These are phyloP conservation scores for Periphyllus acericola DNA, from an alignment of 2,888 invertebrate species.

Conservation along the genomic window DNA sequence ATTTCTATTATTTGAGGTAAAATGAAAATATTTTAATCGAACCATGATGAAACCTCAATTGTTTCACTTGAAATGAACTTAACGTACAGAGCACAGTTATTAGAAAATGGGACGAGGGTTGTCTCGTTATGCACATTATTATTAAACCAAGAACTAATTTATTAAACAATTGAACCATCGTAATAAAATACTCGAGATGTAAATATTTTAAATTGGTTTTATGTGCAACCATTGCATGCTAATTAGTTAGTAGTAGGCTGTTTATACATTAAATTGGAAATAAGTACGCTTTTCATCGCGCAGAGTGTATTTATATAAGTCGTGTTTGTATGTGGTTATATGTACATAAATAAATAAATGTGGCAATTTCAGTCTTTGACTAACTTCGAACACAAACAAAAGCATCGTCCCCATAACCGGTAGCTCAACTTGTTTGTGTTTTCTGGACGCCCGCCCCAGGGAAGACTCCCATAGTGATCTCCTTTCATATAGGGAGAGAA, in stretches of 20 bases:
- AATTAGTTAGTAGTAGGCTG: too few species aligned
- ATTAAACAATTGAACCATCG: neutral
- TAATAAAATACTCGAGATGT: neutral
- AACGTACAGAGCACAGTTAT: too few species aligned
- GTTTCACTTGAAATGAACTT: too few species aligned
- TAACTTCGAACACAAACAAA: constrained; percentile 20
- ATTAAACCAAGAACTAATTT: too few species aligned
- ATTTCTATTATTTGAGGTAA: too few species aligned
- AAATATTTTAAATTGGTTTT: neutral
- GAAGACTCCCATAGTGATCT: neutral
- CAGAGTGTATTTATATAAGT: neutral
- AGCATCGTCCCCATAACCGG: neutral
- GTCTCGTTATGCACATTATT: too few species aligned
- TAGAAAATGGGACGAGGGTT: too few species aligned
- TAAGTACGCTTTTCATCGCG: neutral
- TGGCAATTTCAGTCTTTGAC: constrained; percentile 25
- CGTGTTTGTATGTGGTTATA: neutral
- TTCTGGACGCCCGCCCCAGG: neutral
- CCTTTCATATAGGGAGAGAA: neutral
- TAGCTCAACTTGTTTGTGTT: constrained; percentile 31
- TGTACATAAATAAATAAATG: neutral
- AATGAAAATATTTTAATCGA: too few species aligned
- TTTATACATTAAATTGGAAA: neutral
- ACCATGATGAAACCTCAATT: too few species aligned
- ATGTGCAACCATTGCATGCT: too few species aligned